phyloP scores from a whole-genome alignment of 2,113 vertebrate genomes.

The Salvelinus fontinalis region DNA sequence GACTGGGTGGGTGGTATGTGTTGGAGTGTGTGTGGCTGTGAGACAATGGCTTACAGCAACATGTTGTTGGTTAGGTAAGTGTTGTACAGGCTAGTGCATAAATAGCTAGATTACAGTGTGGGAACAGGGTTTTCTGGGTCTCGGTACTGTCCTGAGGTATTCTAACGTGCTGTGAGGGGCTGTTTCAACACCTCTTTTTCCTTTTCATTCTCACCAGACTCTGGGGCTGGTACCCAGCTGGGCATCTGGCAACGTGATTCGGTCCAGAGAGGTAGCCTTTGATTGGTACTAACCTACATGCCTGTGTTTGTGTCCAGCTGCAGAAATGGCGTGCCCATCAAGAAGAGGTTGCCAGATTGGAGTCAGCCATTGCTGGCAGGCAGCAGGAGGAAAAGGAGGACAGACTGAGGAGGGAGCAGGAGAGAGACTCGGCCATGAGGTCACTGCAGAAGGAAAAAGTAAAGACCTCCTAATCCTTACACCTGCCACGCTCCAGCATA shows the following conservation, averaged over 20 bases:
- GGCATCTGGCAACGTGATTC: constrained; percentile 7
- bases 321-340: constrained; percentile 83
- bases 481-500: not conserved
- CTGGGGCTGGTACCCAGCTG: constrained; percentile 29
- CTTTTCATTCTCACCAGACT: constrained; percentile 20
- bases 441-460: constrained; percentile 78
- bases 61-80: not conserved
- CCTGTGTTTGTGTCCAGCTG: constrained; percentile 73
- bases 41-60: not conserved
- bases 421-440: constrained; percentile 69
- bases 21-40: not conserved
- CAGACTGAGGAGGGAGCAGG: constrained; percentile 71
- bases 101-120: not conserved
- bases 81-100: not conserved
- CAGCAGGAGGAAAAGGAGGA: constrained; percentile 78
- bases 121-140: constrained; percentile 13
- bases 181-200: constrained; percentile 30
- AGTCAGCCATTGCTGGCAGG: constrained; percentile 80
- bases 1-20: constrained; percentile 2
- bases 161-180: constrained; percentile 29
- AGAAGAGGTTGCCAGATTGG: constrained; percentile 82
- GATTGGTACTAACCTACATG: constrained; percentile 28
- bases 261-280: constrained; percentile 35
- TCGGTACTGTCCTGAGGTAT: constrained; percentile 18
- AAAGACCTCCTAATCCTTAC: constrained; percentile 12